Conservation (phyloP, 2,797 vertebrate species). For the Sebastiscus albofasciatus region DNA sequence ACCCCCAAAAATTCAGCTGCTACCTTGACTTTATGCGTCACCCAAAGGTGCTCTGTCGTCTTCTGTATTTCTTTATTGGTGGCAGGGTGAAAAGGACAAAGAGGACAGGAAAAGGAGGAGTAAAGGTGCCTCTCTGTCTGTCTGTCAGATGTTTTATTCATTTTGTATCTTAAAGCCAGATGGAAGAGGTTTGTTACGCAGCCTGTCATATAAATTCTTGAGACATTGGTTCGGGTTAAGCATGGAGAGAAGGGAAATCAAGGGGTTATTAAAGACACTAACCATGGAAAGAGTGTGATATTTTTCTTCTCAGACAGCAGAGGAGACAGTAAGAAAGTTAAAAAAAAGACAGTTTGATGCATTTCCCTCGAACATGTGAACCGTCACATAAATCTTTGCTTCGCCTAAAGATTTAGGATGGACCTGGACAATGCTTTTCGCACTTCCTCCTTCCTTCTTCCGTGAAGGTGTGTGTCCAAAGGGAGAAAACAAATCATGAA, state of each 20-base stretch:
- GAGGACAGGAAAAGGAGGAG: slow-evolving; percentile 17
- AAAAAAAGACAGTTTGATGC: slow-evolving; percentile 11
- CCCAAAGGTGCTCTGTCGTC: slow-evolving; percentile 8
- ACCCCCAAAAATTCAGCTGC: background rate
- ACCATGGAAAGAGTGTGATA: slow-evolving; percentile 34
- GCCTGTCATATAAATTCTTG: slow-evolving; percentile 57
- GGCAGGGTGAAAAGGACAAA: slow-evolving; percentile 40
- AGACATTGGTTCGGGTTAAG: slow-evolving; percentile 32
- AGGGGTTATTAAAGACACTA: slow-evolving; percentile 26
- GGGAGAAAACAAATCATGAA: slow-evolving; percentile 25
- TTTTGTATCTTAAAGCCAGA: slow-evolving; percentile 62
- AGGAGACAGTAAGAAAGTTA: background rate
- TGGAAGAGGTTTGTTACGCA: slow-evolving; percentile 65
- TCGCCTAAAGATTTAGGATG: slow-evolving; percentile 18
- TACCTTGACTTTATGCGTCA: background rate
- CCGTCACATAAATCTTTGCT: slow-evolving; percentile 6
- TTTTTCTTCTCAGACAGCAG: slow-evolving; percentile 27
- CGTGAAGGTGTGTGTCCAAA: slow-evolving; percentile 5
- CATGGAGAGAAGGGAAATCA: slow-evolving; percentile 22
- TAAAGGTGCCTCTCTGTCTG: slow-evolving; percentile 57
- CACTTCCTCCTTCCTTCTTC: background rate
- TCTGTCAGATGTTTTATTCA: slow-evolving; percentile 73
- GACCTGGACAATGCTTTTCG: slow-evolving; percentile 6
- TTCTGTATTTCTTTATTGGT: slow-evolving; percentile 27
- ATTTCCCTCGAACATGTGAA: slow-evolving; percentile 9